Evolutionary conservation across 1,140 invertebrate species (phyloP).

Genomic region (Drosophila navojoa): DNA sequence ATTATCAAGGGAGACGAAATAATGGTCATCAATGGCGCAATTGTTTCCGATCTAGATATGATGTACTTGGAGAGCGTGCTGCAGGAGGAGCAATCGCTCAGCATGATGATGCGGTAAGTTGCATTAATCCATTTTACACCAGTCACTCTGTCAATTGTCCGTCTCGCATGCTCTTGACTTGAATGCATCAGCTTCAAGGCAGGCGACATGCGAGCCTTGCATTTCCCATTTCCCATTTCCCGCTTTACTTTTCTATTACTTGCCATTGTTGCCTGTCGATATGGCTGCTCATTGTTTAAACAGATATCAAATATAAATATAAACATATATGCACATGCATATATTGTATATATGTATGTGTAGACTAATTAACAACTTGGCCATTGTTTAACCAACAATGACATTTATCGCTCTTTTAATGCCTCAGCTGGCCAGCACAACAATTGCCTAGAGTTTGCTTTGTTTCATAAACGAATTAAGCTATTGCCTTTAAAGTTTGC

Average conservation of each 20-base stretch:
- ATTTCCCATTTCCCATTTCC: slow-evolving; percentile 1
- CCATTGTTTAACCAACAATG: slow-evolving; percentile 39
- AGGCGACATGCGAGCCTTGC: slow-evolving; percentile 5
- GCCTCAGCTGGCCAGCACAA: slow-evolving; percentile 29
- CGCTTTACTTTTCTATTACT: slow-evolving; percentile 7
- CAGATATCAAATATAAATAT: slow-evolving; percentile 40
- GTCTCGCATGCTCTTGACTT: slow-evolving; percentile 37
- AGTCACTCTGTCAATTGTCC: slow-evolving; percentile 21
- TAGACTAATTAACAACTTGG: slow-evolving; percentile 71
- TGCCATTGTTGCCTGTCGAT: slow-evolving; percentile 23
- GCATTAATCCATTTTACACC: background rate
- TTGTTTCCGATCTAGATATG: slow-evolving; percentile 99
- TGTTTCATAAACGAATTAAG: slow-evolving; percentile 30
- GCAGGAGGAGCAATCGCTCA: slow-evolving; percentile 97
- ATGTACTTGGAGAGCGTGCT: slow-evolving; percentile 98
- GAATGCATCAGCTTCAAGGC: slow-evolving; percentile 26
- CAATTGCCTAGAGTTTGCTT: slow-evolving; percentile 3
- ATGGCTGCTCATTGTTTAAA: slow-evolving; percentile 54
- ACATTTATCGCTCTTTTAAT: slow-evolving; percentile 34
- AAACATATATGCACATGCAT: background rate
- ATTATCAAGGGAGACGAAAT: slow-evolving; percentile 99
- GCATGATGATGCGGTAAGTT: slow-evolving; percentile 96
- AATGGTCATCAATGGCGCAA: slow-evolving; percentile 98
- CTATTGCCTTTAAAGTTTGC: background rate
- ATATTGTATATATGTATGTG: slow-evolving; percentile 46